Evolutionary conservation across 2,113 vertebrate genomes (phyloP), one percentile per base, ranked within the genome.

Genomic region (Cathartes aura): DNA sequence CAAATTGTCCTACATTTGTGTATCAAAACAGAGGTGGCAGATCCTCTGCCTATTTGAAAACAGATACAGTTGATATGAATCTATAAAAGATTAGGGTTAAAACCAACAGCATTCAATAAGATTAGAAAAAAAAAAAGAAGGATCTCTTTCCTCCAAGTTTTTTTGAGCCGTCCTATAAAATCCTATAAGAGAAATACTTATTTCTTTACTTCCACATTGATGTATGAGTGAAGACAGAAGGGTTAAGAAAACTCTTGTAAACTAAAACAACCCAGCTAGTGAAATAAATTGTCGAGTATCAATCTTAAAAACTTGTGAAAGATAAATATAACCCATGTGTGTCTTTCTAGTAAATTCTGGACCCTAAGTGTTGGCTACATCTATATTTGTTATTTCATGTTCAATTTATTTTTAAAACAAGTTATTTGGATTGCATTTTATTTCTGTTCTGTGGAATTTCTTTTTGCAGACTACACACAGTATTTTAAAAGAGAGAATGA

Each of bases 371-470:
- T 93, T 95, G 87, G 87, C 89, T 82, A 90, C 73, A 88, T 93
- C 74, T 94, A 75, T 90, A 91, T 95, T 97, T 96, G 89, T 97
- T 97, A 96, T 97, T 96, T 97, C 89, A 97, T 74, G 92, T 97
- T 97, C 89, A 83, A 94, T 94, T 95, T 95, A 89, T 91, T 95
- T 93, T 96, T 94, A 84, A 94, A 97, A 84, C 80, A 68, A 92
- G 62, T 64, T 89, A 72, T 78, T 97, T 96, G 95, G 84, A 95
- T 58, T 80, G 70, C 71, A 73, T 86, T 89, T 79, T 87, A 79
- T 95, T 94, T 93, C 91, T 87, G 75, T 85, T 90, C 91, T 43
- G 67, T 73, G 74, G 72, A 82, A 91, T 82, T 93, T 82, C 78
- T 89, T 95, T 79, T 82, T 91, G 62, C 82, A 94, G 80, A 62